phyloP scores from a whole-genome alignment of 2,888 invertebrate species.

The Eilema sororculum region DNA sequence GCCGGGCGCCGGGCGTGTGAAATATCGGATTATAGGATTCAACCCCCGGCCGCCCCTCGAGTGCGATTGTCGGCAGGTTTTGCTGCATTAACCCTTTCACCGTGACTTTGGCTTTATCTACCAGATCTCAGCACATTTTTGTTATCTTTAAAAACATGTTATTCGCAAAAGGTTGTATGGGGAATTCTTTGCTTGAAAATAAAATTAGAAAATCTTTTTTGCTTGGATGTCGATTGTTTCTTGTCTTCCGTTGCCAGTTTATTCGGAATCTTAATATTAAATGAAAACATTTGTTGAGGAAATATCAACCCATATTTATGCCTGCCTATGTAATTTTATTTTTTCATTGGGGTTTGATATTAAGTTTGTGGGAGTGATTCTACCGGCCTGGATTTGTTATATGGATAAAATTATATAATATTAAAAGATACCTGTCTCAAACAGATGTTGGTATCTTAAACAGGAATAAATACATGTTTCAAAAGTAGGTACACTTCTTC shows the following conservation, averaged over 20 bases:
- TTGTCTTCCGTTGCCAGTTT: not conserved
- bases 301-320: not conserved
- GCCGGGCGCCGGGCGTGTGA: constrained; percentile 49
- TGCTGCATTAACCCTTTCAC: constrained; percentile 73
- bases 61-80: constrained; percentile 68
- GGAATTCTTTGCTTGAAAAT: constrained; percentile 28
- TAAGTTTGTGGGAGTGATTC: too few species aligned
- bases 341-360: not conserved
- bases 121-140: constrained; percentile 40
- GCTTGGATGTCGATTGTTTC: not conserved
- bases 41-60: constrained; percentile 57
- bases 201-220: constrained; percentile 26
- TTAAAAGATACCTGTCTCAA: too few species aligned
- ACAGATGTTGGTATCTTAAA: too few species aligned
- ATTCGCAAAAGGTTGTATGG: constrained; percentile 25
- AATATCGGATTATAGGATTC: constrained; percentile 62
- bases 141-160: constrained; percentile 35
- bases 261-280: not conserved
- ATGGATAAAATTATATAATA: too few species aligned
- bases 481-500: too few species aligned
- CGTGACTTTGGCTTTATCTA: constrained; percentile 55
- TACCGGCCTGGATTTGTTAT: too few species aligned
- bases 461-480: too few species aligned
- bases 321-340: not conserved
- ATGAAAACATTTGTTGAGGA: not conserved